Conservation (phyloP, 2,888 invertebrate genomes). For the Nebria brevicollis region DNA sequence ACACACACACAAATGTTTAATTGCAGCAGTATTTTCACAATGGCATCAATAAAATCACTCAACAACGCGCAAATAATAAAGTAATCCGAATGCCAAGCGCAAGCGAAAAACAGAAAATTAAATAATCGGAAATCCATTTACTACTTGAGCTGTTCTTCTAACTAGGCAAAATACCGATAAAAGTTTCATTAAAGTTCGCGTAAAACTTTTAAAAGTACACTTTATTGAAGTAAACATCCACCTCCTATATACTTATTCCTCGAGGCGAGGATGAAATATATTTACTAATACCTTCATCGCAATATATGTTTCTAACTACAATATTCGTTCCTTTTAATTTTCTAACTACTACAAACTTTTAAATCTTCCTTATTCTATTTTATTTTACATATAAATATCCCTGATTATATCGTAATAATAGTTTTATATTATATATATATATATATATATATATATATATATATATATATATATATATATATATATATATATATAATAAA, state of each 20-base stretch:
- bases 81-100: constrained; percentile 21
- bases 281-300: constrained; percentile 11
- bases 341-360: constrained; percentile 35
- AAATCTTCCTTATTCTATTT: constrained; percentile 48
- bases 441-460: not conserved
- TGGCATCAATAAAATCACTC: constrained; percentile 40
- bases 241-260: not conserved
- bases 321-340: not conserved
- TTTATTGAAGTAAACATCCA: constrained; percentile 1
- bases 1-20: constrained; percentile 22
- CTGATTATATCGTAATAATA: constrained; percentile 45
- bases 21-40: constrained; percentile 34
- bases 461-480: not conserved
- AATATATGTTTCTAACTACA: constrained; percentile 21
- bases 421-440: not conserved
- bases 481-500: not conserved
- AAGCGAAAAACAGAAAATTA: constrained; percentile 43
- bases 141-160: constrained; percentile 42
- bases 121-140: constrained; percentile 47
- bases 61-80: constrained; percentile 35
- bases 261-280: constrained; percentile 10
- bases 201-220: constrained; percentile 36
- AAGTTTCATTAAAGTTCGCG: constrained; percentile 39
- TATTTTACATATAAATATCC: constrained; percentile 50
- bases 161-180: constrained; percentile 40